phyloP scores from a whole-genome alignment of 2,888 invertebrate genomes.

The Caenorhabditis panamensis region DNA sequence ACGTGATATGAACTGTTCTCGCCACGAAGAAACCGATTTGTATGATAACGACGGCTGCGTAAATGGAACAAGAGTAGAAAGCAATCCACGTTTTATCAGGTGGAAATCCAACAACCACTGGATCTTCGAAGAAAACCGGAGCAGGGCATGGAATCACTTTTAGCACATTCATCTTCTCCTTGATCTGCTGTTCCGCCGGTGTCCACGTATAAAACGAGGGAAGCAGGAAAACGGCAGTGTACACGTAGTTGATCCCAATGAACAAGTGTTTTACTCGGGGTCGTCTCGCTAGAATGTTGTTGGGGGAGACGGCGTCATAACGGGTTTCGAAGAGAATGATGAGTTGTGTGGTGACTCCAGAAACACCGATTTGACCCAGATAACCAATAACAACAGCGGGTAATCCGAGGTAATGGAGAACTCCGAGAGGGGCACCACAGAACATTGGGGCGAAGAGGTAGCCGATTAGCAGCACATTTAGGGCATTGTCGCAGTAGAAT shows the following conservation, averaged over 20 bases:
- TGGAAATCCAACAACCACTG: conserved; percentile 24
- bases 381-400: conserved; percentile 26
- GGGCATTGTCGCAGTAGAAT: conserved; percentile 30
- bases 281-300: background rate
- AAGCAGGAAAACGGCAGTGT: conserved; percentile 8
- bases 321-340: conserved; percentile 17
- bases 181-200: conserved; percentile 3
- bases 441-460: conserved; percentile 28
- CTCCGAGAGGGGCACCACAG: conserved; percentile 20
- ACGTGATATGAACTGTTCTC: conserved; percentile 1
- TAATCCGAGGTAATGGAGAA: conserved; percentile 1
- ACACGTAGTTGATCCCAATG: conserved; percentile 17
- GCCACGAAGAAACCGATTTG: conserved; percentile 19
- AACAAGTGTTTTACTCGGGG: background rate
- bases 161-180: conserved; percentile 22
- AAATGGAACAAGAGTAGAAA: conserved; percentile 8
- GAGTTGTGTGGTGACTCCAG: conserved; percentile 22
- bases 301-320: conserved; percentile 11
- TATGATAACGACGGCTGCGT: background rate
- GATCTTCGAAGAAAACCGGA: conserved; percentile 26
- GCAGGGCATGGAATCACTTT: conserved; percentile 17
- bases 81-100: conserved; percentile 27
- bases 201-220: conserved; percentile 25
- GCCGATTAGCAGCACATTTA: conserved; percentile 29
- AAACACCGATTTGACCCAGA: conserved; percentile 33